Evolutionary conservation across 2,888 invertebrate genomes (phyloP), one percentile per base, ranked within the genome.

Genomic region (Iphiclides podalirius): DNA sequence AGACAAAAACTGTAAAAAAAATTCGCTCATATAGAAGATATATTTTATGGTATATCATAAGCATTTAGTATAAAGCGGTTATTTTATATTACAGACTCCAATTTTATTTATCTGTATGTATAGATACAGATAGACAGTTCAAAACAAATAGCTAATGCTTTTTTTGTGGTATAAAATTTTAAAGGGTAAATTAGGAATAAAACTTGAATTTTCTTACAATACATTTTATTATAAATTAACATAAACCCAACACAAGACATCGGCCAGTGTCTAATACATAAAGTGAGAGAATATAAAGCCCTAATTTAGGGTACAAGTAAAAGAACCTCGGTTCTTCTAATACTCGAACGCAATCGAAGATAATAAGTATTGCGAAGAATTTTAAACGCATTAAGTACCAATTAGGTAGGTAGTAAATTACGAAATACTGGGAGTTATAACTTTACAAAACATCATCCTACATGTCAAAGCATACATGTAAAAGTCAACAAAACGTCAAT

Each of bases 221-320:
- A 81, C 57, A 78, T 79, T 86, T 85, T 85, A 85, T 75, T 86
- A 87, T 87, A 87, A 88, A 84, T 86, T 81, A 88, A 83, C 78
- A 78, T 77, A 79, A 83, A 84, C 86, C 88, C 88, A 87, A 86
- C 84, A 87, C 83, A 86, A 79, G 72, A 83, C 75, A 82, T 85
- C 81, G 80, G 78, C 76, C 79, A 76, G 70, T 70, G 67, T 73
- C 75, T 76, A 80, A 66, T 75, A 79, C 72, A 72, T 71, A 76
- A 70, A 64, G 76, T 77, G 77, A 82, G 75, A 80, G 77, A 83
- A 79, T 77, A 85, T 66, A 83, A 80, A 80, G 80, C 88, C 87
- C 88, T 87, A 88, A 88, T 88, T 88, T 88, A 88, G 87, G 88
- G 87, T 88, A 87, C 88, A 80, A 79, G 80, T 76, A 77, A 78